Evolutionary conservation across 2,113 vertebrate species (phyloP), one percentile per base, ranked within the genome.

Genomic region (Cavia aperea): DNA sequence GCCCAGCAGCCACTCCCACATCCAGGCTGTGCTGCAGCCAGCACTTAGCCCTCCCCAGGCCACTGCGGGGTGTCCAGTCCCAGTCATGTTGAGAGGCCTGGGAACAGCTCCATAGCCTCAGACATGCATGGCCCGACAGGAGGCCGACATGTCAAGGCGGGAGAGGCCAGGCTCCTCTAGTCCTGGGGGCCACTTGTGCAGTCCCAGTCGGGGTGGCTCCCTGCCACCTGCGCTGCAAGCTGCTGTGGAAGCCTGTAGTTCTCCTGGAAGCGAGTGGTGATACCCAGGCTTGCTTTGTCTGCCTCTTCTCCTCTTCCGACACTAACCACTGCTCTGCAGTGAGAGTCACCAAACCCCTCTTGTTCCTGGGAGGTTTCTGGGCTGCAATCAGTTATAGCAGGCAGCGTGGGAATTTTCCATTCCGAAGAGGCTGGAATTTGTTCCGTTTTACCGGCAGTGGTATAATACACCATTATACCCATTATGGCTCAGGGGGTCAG

Each of bases 31-130:
- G 0, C 97, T 98, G 83, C 97, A 98, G 54, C 95, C 97, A 66
- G 98, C 98, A 84, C 97, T 98, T 93, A 98, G 98, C 96, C 97
- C 97, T 97, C 97, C 98, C 95, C 98, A 97, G 95, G 98, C 98
- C 95, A 97, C 98, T 92, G 97, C 98, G 98, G 98, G 98, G 97
- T 96, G 97, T 98, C 97, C 98, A 98, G 97, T 98, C 97, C 23
- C 97, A 54, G 51, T 54, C 51, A 9, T 98, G 94, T 49, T 24
- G 94, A 75, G 94, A 63, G 51, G n/a, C 43, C 19, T 82, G 94
- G 95, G 81, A 86, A 29, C 14, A 79, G 66, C 73, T 77, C 73
- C 19, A 33, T 89, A 86, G 92, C 86, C 15, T 33, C 94, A 93
- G 91, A 92, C 33, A 14, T 39, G 54, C 65, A 21, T 16, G 88